Percentiles rank a stretch among this genome's conserved stretches.
Conservation (phyloP, 2,888 invertebrate genomes). For the Calliphora vomitoria region DNA sequence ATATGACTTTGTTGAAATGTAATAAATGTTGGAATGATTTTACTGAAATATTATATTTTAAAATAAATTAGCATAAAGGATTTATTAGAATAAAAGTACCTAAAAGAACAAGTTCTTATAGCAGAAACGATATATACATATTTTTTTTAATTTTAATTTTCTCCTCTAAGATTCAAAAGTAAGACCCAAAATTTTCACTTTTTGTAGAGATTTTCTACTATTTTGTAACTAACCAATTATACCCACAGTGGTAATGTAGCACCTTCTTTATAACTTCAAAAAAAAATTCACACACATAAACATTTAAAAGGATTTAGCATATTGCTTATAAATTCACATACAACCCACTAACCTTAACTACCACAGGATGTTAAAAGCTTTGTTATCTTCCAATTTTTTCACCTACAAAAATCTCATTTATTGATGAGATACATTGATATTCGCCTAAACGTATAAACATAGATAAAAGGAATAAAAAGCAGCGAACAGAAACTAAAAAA, state of each 20-base stretch:
- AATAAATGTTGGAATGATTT: no score
- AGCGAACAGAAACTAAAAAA: conserved; percentile 7
- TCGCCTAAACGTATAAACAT: conserved; percentile 18
- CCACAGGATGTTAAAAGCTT: conserved; percentile 48
- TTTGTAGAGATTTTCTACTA: no score
- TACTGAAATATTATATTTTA: no score
- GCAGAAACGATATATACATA: no score
- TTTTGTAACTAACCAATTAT: background rate
- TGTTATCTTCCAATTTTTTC: conserved; percentile 35
- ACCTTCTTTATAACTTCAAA: conserved; percentile 2
- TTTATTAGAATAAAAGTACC: no score
- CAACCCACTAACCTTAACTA: conserved; percentile 50
- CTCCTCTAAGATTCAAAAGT: no score
- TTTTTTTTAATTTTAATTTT: no score
- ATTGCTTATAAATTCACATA: conserved; percentile 46
- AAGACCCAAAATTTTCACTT: no score
- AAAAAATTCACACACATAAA: conserved; percentile 30
- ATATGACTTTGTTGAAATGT: no score
- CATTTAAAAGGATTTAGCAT: conserved; percentile 44
- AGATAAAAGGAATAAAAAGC: conserved; percentile 50
- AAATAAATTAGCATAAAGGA: no score
- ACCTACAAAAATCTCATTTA: conserved; percentile 25
- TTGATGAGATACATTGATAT: conserved; percentile 53
- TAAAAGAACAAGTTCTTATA: no score
- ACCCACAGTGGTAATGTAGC: background rate